phyloP scores from a whole-genome alignment of 2,888 invertebrate species.

The Sphaerophoria rueppellii region DNA sequence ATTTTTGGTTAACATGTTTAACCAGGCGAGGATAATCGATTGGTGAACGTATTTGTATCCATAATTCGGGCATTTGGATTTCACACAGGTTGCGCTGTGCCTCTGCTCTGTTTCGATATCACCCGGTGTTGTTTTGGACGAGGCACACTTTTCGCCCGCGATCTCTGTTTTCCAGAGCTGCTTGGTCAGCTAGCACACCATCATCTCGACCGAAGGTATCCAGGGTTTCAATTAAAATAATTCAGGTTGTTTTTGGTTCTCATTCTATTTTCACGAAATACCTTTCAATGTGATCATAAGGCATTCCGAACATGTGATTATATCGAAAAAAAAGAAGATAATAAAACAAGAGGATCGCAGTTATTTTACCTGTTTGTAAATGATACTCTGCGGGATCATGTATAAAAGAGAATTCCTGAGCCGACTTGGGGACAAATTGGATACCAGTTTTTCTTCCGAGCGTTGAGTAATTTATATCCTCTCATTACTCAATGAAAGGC shows the following conservation, averaged over 20 bases:
- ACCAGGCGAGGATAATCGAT: slow-evolving; percentile 68
- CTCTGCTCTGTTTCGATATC: background rate
- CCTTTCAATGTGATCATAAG: slow-evolving; percentile 53
- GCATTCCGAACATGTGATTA: slow-evolving; percentile 56
- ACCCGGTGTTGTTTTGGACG: background rate
- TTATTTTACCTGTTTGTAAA: slow-evolving; percentile 54
- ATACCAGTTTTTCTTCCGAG: slow-evolving; percentile 1
- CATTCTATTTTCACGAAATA: slow-evolving; percentile 36
- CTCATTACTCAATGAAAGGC: slow-evolving; percentile 23
- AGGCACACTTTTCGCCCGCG: slow-evolving; percentile 47
- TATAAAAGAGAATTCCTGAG: slow-evolving; percentile 28
- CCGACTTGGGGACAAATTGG: slow-evolving; percentile 57
- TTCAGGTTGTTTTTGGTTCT: slow-evolving; percentile 27
- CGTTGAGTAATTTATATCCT: background rate
- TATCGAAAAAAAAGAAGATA: slow-evolving; percentile 17
- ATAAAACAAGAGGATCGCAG: slow-evolving; percentile 40
- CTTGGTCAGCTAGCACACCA: background rate
- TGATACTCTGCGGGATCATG: slow-evolving; percentile 38
- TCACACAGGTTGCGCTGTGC: slow-evolving; percentile 51
- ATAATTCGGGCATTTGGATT: slow-evolving; percentile 62
- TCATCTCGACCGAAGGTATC: slow-evolving; percentile 21
- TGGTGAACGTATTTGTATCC: slow-evolving; percentile 48
- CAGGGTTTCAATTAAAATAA: slow-evolving; percentile 53
- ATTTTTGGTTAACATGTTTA: slow-evolving; percentile 58
- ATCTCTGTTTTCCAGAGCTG: slow-evolving; percentile 1